Conservation (phyloP, 2,888 invertebrate species). For the Tanaodytes sp. region DNA sequence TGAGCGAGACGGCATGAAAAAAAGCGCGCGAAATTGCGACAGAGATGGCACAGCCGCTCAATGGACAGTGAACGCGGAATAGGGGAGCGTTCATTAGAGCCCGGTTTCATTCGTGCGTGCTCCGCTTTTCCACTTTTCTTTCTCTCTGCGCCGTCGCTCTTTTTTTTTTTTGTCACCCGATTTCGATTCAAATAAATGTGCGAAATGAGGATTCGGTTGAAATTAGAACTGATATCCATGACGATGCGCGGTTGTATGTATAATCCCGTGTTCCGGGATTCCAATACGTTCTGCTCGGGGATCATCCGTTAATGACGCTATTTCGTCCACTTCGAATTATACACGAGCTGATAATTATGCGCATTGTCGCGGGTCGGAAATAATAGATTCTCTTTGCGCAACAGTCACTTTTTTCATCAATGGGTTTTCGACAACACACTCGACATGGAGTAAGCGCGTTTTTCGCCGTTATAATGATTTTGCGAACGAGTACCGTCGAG, state of each 20-base stretch:
- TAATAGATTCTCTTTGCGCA: conserved; percentile 28
- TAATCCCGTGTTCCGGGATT: too few relatives aligned
- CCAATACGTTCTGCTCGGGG: too few relatives aligned
- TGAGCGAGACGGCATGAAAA: conserved; percentile 26
- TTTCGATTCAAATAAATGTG: conserved; percentile 13
- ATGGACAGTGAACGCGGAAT: conserved; percentile 22
- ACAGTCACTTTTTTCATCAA: background rate
- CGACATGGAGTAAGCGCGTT: too few relatives aligned
- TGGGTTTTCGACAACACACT: too few relatives aligned
- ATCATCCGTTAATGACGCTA: conserved; percentile 11
- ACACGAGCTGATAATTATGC: conserved; percentile 10
- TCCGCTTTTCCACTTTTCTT: conserved; percentile 22
- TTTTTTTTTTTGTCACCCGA: conserved; percentile 4
- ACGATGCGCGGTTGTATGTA: conserved; percentile 20
- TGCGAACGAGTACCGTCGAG: too few relatives aligned
- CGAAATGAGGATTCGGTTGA: conserved; percentile 26
- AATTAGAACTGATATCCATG: conserved; percentile 32
- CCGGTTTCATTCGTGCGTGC: conserved; percentile 30
- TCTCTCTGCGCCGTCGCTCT: conserved; percentile 9
- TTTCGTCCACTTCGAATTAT: conserved; percentile 11
- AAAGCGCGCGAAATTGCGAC: conserved; percentile 38
- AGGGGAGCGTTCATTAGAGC: conserved; percentile 33
- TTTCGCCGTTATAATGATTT: too few relatives aligned
- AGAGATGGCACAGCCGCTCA: conserved; percentile 17
- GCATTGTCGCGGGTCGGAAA: too few relatives aligned